These are phyloP conservation scores for Euwallacea similis DNA, from an alignment of 1,140 invertebrate genomes.

Conservation along the genomic window DNA sequence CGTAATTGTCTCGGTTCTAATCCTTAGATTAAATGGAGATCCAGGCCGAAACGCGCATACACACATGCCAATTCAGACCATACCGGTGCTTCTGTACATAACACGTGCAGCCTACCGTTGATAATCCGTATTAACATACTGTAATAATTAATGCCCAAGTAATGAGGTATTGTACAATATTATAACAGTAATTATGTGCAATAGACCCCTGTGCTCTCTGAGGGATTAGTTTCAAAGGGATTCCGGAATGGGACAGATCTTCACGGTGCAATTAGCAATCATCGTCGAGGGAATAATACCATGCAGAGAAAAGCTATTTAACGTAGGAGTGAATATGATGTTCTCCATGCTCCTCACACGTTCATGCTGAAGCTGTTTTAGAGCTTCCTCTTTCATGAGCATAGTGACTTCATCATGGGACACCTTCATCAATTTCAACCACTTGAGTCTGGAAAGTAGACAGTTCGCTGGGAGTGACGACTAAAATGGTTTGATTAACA, in stretches of 20 bases:
- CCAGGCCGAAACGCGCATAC: slow-evolving; percentile 10
- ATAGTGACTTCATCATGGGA: too few relatives aligned
- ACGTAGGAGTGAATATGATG: too few relatives aligned
- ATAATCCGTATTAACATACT: slow-evolving; percentile 24
- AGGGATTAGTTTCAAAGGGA: slow-evolving; percentile 16
- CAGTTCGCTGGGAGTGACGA: too few relatives aligned
- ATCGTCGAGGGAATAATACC: too few relatives aligned
- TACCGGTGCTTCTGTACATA: slow-evolving; percentile 11
- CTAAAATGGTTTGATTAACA: too few relatives aligned
- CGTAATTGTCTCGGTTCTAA: slow-evolving; percentile 18
- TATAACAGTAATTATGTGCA: slow-evolving; percentile 10
- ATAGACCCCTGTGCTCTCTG: slow-evolving; percentile 1
- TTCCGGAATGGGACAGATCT: slow-evolving; percentile 1
- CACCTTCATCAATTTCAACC: too few relatives aligned
- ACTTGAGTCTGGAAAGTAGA: too few relatives aligned
- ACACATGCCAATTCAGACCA: slow-evolving; percentile 18
- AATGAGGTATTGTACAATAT: slow-evolving; percentile 19
- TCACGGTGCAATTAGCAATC: neutral
- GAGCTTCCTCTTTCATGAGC: too few relatives aligned
- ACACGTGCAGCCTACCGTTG: slow-evolving; percentile 19
- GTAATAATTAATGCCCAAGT: slow-evolving; percentile 20
- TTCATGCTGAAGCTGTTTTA: too few relatives aligned
- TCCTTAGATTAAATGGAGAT: slow-evolving; percentile 23
- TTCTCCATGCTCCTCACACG: too few relatives aligned
- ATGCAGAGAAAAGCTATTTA: too few relatives aligned